Evolutionary conservation across 2,113 vertebrate species (phyloP).

Genomic region (Arothron firmamentum): DNA sequence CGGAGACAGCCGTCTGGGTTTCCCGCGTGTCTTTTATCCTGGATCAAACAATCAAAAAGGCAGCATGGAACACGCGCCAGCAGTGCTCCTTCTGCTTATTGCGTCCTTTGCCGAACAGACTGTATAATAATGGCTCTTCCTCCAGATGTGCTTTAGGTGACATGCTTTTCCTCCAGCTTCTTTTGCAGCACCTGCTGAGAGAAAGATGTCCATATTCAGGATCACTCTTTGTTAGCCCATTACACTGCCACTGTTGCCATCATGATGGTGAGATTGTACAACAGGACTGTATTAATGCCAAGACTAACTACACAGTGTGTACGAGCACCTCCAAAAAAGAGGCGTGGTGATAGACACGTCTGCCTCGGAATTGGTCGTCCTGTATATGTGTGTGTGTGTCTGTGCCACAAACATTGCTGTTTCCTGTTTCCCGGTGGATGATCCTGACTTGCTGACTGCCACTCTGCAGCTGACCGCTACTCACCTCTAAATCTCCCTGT

Average conservation of each 20-base stretch:
- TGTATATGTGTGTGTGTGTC: too few species aligned
- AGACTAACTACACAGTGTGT: too few species aligned
- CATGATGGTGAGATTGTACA: too few species aligned
- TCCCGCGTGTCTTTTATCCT: conserved; percentile 41
- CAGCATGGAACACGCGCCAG: conserved; percentile 38
- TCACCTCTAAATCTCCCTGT: too few species aligned
- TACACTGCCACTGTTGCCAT: conserved; percentile 13
- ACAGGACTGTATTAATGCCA: too few species aligned
- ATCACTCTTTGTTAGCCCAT: conserved; percentile 21
- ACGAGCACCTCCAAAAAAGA: too few species aligned
- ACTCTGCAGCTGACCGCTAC: too few species aligned
- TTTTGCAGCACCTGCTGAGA: conserved; percentile 29
- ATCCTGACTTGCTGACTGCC: too few species aligned
- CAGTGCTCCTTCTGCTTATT: conserved; percentile 29
- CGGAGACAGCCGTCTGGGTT: conserved; percentile 39
- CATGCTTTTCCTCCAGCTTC: conserved; percentile 20
- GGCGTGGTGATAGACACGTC: too few species aligned
- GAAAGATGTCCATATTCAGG: conserved; percentile 29
- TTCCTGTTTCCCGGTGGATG: too few species aligned
- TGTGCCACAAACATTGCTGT: too few species aligned
- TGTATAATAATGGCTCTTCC: conserved; percentile 34
- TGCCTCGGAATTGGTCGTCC: too few species aligned
- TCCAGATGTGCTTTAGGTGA: conserved; percentile 41
- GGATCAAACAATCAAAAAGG: conserved; percentile 56
- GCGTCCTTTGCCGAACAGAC: conserved; percentile 36